These are phyloP conservation scores for Sympetrum striolatum DNA, from an alignment of 2,888 invertebrate genomes.

Conservation along the genomic window DNA sequence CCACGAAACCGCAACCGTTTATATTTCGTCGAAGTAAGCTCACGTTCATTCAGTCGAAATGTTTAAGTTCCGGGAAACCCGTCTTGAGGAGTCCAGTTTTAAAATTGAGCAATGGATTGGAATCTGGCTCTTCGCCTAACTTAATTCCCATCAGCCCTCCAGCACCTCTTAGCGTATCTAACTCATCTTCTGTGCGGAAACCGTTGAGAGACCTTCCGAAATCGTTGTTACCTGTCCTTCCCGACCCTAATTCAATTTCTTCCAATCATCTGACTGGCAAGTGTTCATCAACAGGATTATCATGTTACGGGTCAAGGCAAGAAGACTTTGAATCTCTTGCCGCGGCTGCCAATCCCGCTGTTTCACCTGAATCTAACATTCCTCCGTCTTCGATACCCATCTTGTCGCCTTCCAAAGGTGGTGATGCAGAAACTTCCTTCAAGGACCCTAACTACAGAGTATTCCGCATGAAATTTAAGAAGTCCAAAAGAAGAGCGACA, in stretches of 20 bases:
- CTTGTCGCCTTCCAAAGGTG: neutral
- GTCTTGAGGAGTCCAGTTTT: conserved; percentile 30
- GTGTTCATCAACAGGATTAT: neutral
- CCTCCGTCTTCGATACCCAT: neutral
- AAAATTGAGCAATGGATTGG: neutral
- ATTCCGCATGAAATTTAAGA: neutral
- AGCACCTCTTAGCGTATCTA: neutral
- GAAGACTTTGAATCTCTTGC: conserved; percentile 12
- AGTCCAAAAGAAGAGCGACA: neutral
- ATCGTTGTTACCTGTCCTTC: conserved; percentile 6
- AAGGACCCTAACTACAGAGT: conserved; percentile 8
- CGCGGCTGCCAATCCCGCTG: neutral
- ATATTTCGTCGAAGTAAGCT: conserved; percentile 33
- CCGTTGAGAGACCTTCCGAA: neutral
- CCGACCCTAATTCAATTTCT: neutral
- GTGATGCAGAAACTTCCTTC: neutral
- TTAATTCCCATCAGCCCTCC: conserved; percentile 18
- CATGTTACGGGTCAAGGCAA: conserved; percentile 3
- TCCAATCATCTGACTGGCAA: neutral
- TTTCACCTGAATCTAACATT: neutral
- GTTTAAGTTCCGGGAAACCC: neutral
- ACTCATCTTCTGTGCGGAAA: neutral
- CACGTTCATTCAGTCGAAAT: neutral
- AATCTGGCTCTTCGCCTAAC: neutral
- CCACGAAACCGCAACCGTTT: neutral